phyloP scores from a whole-genome alignment of 1,140 invertebrate species.

The Cydia fagiglandana region DNA sequence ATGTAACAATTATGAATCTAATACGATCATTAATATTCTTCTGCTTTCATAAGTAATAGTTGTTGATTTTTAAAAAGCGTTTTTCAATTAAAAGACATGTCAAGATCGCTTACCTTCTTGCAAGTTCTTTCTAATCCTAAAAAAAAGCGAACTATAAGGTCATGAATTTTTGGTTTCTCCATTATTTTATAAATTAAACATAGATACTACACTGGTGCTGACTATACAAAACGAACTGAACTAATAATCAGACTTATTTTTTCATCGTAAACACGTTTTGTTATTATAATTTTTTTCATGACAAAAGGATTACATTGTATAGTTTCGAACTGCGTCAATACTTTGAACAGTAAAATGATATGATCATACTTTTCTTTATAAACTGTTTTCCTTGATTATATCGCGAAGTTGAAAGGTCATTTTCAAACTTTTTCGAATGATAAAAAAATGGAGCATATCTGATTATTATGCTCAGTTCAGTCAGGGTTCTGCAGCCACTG shows the following conservation, averaged over 20 bases:
- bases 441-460: neutral
- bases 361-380: neutral
- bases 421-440: neutral
- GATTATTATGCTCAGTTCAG: neutral
- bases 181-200: no score
- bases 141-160: no score
- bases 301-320: neutral
- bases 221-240: neutral
- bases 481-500: neutral
- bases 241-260: neutral
- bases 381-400: constrained; percentile 13
- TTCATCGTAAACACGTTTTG: neutral
- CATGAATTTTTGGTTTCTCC: no score
- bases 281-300: constrained; percentile 5
- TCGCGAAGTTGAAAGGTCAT: neutral
- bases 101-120: no score
- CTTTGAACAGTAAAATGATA: neutral
- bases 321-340: neutral
- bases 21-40: no score
- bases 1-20: no score
- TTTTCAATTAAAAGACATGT: no score
- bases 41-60: no score
- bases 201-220: no score
- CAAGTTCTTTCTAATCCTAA: no score
- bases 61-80: no score